Conservation (phyloP, 2,113 vertebrate species). For the Oophaga pumilio region DNA sequence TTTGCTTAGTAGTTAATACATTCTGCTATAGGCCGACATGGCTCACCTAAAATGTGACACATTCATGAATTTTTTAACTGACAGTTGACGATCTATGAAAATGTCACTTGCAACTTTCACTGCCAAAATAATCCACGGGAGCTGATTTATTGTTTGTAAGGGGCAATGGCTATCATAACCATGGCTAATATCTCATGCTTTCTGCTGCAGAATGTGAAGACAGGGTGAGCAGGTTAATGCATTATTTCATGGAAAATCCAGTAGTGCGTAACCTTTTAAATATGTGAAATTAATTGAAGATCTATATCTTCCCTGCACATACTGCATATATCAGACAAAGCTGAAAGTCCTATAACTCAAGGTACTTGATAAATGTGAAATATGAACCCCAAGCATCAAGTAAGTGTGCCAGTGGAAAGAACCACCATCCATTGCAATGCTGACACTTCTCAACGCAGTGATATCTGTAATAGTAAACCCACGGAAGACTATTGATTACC, state of each 20-base stretch:
- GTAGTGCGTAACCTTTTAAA: slow-evolving; percentile 40
- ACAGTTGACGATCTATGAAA: slow-evolving; percentile 42
- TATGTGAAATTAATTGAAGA: slow-evolving; percentile 38
- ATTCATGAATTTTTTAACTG: slow-evolving; percentile 43
- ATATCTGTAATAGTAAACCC: slow-evolving; percentile 22
- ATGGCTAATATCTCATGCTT: slow-evolving; percentile 22
- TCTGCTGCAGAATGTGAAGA: slow-evolving; percentile 7
- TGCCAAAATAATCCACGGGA: slow-evolving; percentile 38
- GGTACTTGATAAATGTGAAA: background rate
- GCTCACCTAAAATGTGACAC: slow-evolving; percentile 17
- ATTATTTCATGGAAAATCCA: slow-evolving; percentile 28
- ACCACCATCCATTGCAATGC: slow-evolving; percentile 16
- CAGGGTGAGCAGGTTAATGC: slow-evolving; percentile 30
- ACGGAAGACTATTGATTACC: slow-evolving; percentile 15
- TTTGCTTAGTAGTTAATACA: background rate
- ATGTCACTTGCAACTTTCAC: slow-evolving; percentile 48
- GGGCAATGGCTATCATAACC: slow-evolving; percentile 30
- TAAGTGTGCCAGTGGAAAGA: background rate
- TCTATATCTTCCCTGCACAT: slow-evolving; percentile 44
- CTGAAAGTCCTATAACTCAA: slow-evolving; percentile 36
- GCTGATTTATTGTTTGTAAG: slow-evolving; percentile 32
- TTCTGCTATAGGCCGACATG: background rate
- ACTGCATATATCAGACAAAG: slow-evolving; percentile 17
- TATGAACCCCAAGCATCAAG: background rate
- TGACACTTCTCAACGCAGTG: background rate